Evolutionary conservation across 2,888 invertebrate genomes (phyloP).

Genomic region (Drosophila buzzatii): DNA sequence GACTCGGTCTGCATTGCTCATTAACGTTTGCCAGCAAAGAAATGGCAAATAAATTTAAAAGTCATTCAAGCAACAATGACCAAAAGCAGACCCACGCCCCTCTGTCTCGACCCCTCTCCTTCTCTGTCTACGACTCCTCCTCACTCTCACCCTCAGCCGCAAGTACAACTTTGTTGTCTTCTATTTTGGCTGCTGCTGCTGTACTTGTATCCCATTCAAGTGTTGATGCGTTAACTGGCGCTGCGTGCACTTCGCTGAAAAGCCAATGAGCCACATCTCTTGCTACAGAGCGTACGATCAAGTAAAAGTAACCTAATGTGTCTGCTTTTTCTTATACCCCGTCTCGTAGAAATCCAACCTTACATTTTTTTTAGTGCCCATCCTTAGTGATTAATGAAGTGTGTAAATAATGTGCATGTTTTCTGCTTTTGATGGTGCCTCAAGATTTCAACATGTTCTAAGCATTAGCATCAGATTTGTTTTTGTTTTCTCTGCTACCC

Average conservation of each 20-base stretch:
- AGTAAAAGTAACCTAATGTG: slow-evolving; percentile 73
- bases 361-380: slow-evolving; percentile 65
- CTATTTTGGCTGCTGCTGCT: slow-evolving; percentile 37
- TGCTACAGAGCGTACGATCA: slow-evolving; percentile 39
- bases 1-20: slow-evolving; percentile 63
- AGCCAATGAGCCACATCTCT: slow-evolving; percentile 75
- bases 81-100: slow-evolving; percentile 51
- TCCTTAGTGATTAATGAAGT: slow-evolving; percentile 79
- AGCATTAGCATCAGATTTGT: slow-evolving; percentile 36
- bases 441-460: slow-evolving; percentile 76
- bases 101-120: neutral
- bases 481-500: slow-evolving; percentile 12
- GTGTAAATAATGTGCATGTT: slow-evolving; percentile 78
- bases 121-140: neutral
- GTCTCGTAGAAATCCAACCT: slow-evolving; percentile 23
- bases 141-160: slow-evolving; percentile 19
- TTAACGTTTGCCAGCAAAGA: slow-evolving; percentile 75
- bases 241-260: slow-evolving; percentile 79
- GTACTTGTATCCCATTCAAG: slow-evolving; percentile 62
- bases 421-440: slow-evolving; percentile 52
- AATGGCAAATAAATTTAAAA: slow-evolving; percentile 82
- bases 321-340: slow-evolving; percentile 18
- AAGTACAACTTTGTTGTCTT: slow-evolving; percentile 45
- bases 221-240: slow-evolving; percentile 80
- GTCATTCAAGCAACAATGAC: slow-evolving; percentile 79